Evolutionary conservation across 1,140 invertebrate genomes (phyloP), one percentile per base, ranked within the genome.

Genomic region (Zaprionus lachaisei): DNA sequence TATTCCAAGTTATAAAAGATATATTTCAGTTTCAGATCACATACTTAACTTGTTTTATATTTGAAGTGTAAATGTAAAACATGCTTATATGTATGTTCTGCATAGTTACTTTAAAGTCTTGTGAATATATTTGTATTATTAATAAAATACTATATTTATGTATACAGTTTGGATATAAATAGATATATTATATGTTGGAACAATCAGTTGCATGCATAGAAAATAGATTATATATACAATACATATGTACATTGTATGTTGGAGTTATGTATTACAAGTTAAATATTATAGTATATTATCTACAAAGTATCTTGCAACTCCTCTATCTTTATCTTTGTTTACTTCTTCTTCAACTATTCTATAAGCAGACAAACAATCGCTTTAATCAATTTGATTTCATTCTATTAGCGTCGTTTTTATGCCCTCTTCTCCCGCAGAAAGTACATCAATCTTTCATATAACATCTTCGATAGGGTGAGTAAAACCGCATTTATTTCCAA

Each of bases 361-460:
- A 5, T 12, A 5, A 6, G 17, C 47, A 51, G 47, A 24, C 67
- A 72, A 77, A 86, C 83, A 70, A 77, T 68, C 77, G 80, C 76
- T 80, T 65, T 83, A 89, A 87, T 89, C 83, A 86, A 87, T 89
- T 89, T 72, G 58, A 79, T 66, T 81, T 81, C 69, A 79, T 76
- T 72, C 72, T 81, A 83, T 81, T 84, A 75, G 68, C 77, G 38
- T 65, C 41, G 56, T 61, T 72, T 77, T 17, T 47, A 41, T 41
- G 41, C 41, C n/a, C 38, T 41, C 38, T 41, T 15, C 15, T 1
- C 38, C 38, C 17, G 6, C 6, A 1, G 38, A 41, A 26, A 26
- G 41, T 55, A 4, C 55, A 26, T 62, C 69, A 78, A 79, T 65
- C 76, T 38, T 54, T 38, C 44, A 55, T 41, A 72, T 74, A 64